Evolutionary conservation across 2,888 invertebrate species (phyloP).

Genomic region (Andrena chrysosceles): DNA sequence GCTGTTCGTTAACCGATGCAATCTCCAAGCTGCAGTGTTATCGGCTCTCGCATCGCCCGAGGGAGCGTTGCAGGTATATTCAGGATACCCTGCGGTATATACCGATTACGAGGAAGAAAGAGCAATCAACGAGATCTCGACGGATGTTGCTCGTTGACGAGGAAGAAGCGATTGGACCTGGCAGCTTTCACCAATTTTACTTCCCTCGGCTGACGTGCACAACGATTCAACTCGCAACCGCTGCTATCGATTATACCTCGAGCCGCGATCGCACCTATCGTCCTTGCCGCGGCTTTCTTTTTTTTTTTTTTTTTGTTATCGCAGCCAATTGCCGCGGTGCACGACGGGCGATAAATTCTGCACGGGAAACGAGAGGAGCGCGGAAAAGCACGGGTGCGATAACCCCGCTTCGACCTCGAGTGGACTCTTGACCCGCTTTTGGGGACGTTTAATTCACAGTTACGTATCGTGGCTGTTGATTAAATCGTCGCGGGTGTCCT

Average conservation of each 20-base stretch:
- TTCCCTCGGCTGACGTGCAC: not conserved
- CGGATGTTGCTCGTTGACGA: not conserved
- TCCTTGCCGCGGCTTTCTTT: not conserved
- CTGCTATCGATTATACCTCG: conserved; percentile 26
- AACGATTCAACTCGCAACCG: not conserved
- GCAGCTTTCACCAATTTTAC: not conserved
- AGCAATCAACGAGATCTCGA: not conserved
- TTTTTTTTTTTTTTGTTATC: not conserved
- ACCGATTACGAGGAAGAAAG: not conserved
- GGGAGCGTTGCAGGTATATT: not conserved
- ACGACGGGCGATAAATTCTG: conserved; percentile 53
- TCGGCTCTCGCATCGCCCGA: not conserved
- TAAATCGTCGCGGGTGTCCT: conserved; percentile 25
- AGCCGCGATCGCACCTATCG: conserved; percentile 2
- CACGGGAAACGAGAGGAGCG: conserved; percentile 35
- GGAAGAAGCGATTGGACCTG: not conserved
- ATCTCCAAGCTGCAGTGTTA: not conserved
- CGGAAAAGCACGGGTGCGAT: conserved; percentile 53
- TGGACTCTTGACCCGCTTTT: conserved; percentile 73
- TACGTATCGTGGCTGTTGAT: conserved; percentile 59
- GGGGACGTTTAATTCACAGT: conserved; percentile 54
- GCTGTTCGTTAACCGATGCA: conserved; percentile 6
- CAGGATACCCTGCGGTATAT: not conserved
- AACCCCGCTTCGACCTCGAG: conserved; percentile 64
- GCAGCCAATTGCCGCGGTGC: conserved; percentile 25